Conservation (phyloP, 2,888 invertebrate genomes). For the Plutella xylostella region DNA sequence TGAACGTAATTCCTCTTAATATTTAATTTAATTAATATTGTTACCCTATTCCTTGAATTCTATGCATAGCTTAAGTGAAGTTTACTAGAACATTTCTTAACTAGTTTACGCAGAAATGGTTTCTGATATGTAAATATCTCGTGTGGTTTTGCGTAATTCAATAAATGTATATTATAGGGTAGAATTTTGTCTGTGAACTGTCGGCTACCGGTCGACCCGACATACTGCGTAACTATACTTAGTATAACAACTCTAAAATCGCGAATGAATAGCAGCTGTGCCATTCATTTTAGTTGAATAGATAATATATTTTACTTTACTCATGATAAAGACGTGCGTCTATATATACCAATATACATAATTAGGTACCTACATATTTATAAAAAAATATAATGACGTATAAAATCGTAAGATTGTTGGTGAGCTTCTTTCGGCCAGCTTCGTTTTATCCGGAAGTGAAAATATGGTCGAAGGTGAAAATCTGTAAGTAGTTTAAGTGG, state of each 20-base stretch:
- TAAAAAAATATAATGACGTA: no score
- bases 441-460: neutral
- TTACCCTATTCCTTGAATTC: neutral
- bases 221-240: neutral
- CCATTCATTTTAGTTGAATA: neutral
- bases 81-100: slow-evolving; percentile 1
- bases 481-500: neutral
- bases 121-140: neutral
- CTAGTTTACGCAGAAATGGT: neutral
- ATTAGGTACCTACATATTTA: no score
- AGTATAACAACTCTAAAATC: neutral
- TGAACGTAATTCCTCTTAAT: neutral
- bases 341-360: no score
- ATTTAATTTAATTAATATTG: neutral
- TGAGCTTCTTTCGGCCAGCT: no score
- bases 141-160: neutral
- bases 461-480: neutral
- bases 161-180: neutral
- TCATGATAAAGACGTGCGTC: no score
- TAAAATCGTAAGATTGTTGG: no score
- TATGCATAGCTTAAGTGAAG: neutral
- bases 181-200: neutral
- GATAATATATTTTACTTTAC: no score
- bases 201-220: neutral
- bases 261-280: neutral